Percentiles rank a stretch among this genome's conserved stretches.
phyloP scores from a whole-genome alignment of 1,140 invertebrate species.

The Meloidogyne chitwoodi region DNA sequence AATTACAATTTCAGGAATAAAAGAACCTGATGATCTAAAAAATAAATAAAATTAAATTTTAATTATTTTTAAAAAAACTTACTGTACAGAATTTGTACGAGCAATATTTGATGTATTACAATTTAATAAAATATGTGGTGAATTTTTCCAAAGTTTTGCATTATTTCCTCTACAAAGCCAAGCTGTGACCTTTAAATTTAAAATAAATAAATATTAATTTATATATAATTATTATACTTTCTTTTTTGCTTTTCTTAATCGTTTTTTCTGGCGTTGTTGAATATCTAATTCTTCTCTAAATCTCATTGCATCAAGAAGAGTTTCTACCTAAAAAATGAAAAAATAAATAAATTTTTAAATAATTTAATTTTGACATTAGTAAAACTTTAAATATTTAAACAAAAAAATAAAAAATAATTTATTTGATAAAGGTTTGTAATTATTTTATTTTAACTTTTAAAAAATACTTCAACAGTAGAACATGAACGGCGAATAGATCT shows the following conservation, averaged over 20 bases:
- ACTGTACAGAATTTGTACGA: conserved; percentile 34
- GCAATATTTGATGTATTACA: conserved; percentile 2
- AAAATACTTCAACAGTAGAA: conserved; percentile 27
- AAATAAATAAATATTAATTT: background rate
- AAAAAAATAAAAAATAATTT: no score
- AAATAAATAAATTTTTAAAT: no score
- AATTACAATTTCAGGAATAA: conserved; percentile 29
- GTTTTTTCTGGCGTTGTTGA: conserved; percentile 36
- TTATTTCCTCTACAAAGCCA: conserved; percentile 28
- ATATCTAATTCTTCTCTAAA: conserved; percentile 42
- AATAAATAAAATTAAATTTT: background rate
- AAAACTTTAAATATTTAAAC: no score
- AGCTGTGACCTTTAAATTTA: conserved; percentile 24
- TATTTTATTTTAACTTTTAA: no score
- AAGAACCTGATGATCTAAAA: conserved; percentile 17
- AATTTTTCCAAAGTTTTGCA: conserved; percentile 26
- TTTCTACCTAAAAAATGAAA: conserved; percentile 20
- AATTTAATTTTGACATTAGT: no score
- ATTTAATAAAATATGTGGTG: conserved; percentile 27
- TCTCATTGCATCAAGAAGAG: conserved; percentile 39
- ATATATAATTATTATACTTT: conserved; percentile 15
- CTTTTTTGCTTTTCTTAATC: conserved; percentile 41
- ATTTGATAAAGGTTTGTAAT: no score
- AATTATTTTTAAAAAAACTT: background rate
- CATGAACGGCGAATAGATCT: conserved; percentile 37